Evolutionary conservation across 2,888 invertebrate species (phyloP).

Genomic region (Dioctria rufipes): DNA sequence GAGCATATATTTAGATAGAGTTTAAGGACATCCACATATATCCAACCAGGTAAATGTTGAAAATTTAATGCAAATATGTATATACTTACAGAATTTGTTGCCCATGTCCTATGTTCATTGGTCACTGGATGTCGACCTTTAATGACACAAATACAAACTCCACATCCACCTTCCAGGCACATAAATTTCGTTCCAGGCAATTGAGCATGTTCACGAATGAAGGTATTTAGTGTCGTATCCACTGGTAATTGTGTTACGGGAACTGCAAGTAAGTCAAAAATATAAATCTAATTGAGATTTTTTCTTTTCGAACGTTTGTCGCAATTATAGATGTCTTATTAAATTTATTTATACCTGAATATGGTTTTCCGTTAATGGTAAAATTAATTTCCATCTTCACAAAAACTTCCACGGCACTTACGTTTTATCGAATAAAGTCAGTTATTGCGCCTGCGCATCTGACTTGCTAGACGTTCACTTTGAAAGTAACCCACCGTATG

Average conservation of each 20-base stretch:
- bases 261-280: neutral
- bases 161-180: slow-evolving; percentile 81
- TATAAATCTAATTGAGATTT: too few species aligned
- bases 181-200: slow-evolving; percentile 78
- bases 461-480: neutral
- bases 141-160: slow-evolving; percentile 74
- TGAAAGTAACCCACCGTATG: neutral
- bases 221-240: slow-evolving; percentile 75
- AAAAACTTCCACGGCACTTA: neutral
- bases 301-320: too few species aligned
- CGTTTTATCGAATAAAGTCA: too few species aligned
- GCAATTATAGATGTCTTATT: neutral
- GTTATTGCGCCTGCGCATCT: too few species aligned
- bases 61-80: slow-evolving; percentile 6
- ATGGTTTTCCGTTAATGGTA: slow-evolving; percentile 36
- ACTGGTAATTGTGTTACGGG: slow-evolving; percentile 63
- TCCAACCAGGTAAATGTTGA: neutral
- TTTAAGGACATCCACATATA: too few species aligned
- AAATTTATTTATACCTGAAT: slow-evolving; percentile 19
- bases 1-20: neutral
- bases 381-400: slow-evolving; percentile 40
- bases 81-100: slow-evolving; percentile 76
- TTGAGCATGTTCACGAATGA: slow-evolving; percentile 74
- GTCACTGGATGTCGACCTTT: slow-evolving; percentile 68
- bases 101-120: slow-evolving; percentile 71